Base-by-base conservation (phyloP, 2,797 vertebrate species). In the Paedocypris micromegethes region DNA sequence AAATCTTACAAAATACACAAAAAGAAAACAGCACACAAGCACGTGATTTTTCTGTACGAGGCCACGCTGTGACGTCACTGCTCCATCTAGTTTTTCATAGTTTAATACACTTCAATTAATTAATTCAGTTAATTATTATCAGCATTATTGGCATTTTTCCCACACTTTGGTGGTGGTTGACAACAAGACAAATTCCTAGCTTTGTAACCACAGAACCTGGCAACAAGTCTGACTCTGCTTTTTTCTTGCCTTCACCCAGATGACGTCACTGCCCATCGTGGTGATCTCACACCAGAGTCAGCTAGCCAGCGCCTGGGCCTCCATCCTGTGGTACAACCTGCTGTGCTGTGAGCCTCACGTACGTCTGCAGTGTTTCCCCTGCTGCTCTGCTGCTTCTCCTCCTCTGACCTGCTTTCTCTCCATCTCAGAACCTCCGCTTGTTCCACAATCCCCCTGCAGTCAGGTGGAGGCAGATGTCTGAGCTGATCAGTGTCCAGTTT, bases 201-300 rank as follows among this genome's bases (percentile, higher is more conserved):
- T 23, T 23, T 23, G 23, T 23, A 23, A 23, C 23, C 23, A 23
- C 23, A 23, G 23, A 23, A 23, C 23, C 23, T 23, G 23, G 23
- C 23, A 48, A 38, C 48, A 41, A 56, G 55, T 66, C 45, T 63
- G 37, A 71, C 3, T 52, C 3, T 5, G 37, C 41, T 6, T 9
- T 48, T 75, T 42, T 5, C 71, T 8, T 59, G 2, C 45, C 40
- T 52, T 23, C 46, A 3, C 23, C 47, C 58, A 99, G 96, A 94
- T 92, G 2, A 85, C 86, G 5, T 97, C 96, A 3, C 88, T 99
- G 73, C 96, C 96, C 0, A 83, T 98, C 0, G 93, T 99, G 45
- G 94, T 99, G 69, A 97, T 98, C 83, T 97, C 96, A 45, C 98
- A 97, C 0, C 92, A 95, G 56, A 94, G 90, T 79, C 95, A 98